phyloP scores from a whole-genome alignment of 53 echinoderm and acorn worm species.

The Glandiceps talaboti region DNA sequence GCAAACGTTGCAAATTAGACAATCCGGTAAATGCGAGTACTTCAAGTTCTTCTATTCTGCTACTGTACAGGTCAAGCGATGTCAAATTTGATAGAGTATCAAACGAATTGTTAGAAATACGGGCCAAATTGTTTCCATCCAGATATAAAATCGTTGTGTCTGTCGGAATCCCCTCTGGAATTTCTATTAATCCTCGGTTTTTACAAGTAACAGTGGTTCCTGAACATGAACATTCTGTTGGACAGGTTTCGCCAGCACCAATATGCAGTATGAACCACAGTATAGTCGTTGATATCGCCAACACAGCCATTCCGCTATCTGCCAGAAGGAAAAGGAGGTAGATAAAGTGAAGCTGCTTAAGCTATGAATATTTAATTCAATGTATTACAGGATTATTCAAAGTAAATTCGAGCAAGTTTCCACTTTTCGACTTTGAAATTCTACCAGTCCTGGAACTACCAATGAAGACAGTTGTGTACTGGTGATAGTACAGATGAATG shows the following conservation, averaged over 20 bases:
- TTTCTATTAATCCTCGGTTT: background rate
- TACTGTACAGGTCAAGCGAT: background rate
- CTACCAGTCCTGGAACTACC: no score
- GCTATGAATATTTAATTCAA: no score
- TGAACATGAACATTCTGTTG: background rate
- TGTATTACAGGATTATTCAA: no score
- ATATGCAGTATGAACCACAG: no score
- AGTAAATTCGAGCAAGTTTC: no score
- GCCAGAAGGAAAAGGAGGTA: no score
- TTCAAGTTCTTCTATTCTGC: background rate
- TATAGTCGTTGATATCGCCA: no score
- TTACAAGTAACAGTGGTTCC: background rate
- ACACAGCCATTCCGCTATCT: no score
- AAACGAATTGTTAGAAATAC: background rate
- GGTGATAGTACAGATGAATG: no score
- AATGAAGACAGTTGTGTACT: no score
- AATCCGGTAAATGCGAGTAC: background rate
- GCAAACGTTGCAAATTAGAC: background rate
- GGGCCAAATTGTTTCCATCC: background rate
- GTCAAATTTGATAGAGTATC: background rate
- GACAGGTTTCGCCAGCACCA: background rate
- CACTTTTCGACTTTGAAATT: no score
- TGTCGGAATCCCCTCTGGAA: background rate
- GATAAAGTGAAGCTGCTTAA: no score
- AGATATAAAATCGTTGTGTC: background rate